Evolutionary conservation across 2,113 vertebrate species (phyloP).

Genomic region (Chionodraco myersi): DNA sequence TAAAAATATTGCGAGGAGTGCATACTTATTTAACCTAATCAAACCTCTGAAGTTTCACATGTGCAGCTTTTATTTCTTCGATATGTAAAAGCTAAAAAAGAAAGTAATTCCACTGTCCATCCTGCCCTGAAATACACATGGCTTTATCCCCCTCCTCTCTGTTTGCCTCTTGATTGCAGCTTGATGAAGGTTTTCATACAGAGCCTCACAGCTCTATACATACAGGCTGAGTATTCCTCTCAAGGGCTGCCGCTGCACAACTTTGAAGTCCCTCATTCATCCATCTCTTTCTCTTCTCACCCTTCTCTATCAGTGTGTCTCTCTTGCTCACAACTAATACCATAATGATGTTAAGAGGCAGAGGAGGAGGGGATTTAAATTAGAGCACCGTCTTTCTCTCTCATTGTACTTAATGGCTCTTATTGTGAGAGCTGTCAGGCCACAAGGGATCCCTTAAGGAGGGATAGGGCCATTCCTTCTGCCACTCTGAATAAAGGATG

Average conservation of each 20-base stretch:
- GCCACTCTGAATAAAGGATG: conserved; percentile 68
- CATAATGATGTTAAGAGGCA: conserved; percentile 71
- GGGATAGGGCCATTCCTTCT: conserved; percentile 63
- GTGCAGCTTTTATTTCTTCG: background rate
- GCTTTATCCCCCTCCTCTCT: background rate
- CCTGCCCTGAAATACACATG: background rate
- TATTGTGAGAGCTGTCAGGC: conserved; percentile 73
- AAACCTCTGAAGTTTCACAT: no score
- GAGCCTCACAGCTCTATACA: conserved; percentile 51
- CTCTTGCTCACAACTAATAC: conserved; percentile 48
- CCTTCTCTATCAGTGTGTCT: conserved; percentile 26
- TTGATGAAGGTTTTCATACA: conserved; percentile 34
- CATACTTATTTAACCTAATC: background rate
- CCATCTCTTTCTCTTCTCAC: conserved; percentile 49
- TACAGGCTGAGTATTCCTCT: conserved; percentile 73
- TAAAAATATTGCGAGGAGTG: background rate
- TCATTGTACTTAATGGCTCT: conserved; percentile 80
- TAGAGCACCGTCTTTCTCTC: conserved; percentile 64
- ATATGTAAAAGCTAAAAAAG: background rate
- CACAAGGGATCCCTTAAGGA: conserved; percentile 70
- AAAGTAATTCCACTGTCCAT: background rate
- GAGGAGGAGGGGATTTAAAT: conserved; percentile 74
- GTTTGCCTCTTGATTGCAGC: conserved; percentile 11
- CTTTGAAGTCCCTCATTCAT: conserved; percentile 82
- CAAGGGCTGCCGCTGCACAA: conserved; percentile 68